phyloP scores from a whole-genome alignment of 2,797 vertebrate genomes.

The Brachyrhaphis roseni region DNA sequence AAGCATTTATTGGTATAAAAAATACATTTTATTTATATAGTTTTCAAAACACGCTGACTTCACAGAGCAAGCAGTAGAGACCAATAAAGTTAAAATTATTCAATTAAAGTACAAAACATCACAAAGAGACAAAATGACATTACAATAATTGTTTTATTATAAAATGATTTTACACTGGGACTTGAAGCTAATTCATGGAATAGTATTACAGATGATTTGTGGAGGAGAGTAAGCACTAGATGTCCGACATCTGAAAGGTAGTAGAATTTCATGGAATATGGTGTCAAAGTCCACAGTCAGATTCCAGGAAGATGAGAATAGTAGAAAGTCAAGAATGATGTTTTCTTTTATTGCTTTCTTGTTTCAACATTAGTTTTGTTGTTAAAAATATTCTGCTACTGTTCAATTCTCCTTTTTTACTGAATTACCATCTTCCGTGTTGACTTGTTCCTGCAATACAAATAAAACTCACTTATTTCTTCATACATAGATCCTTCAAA shows the following conservation, averaged over 20 bases:
- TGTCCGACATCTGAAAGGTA: not conserved
- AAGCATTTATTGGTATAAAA: slow-evolving; percentile 5
- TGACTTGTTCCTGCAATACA: slow-evolving; percentile 41
- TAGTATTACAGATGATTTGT: not conserved
- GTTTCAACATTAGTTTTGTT: not conserved
- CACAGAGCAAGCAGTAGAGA: not conserved
- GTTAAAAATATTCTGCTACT: not conserved
- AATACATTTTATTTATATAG: not conserved
- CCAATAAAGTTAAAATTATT: not conserved
- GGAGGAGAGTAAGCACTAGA: not conserved
- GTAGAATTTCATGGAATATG: not conserved
- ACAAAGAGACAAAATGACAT: not conserved
- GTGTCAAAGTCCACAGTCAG: not conserved
- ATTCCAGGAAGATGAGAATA: not conserved
- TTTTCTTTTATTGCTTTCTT: not conserved
- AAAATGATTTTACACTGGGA: not conserved
- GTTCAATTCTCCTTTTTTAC: slow-evolving; percentile 1
- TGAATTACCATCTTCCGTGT: slow-evolving; percentile 18
- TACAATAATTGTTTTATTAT: not conserved
- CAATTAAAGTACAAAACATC: not conserved
- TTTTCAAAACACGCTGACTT: not conserved
- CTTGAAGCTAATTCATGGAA: not conserved
- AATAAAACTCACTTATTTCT: slow-evolving; percentile 17
- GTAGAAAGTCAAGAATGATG: not conserved
- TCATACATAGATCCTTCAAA: not conserved